Conservation (phyloP, 2,888 invertebrate genomes). For the Nephrotoma guestfalica region DNA sequence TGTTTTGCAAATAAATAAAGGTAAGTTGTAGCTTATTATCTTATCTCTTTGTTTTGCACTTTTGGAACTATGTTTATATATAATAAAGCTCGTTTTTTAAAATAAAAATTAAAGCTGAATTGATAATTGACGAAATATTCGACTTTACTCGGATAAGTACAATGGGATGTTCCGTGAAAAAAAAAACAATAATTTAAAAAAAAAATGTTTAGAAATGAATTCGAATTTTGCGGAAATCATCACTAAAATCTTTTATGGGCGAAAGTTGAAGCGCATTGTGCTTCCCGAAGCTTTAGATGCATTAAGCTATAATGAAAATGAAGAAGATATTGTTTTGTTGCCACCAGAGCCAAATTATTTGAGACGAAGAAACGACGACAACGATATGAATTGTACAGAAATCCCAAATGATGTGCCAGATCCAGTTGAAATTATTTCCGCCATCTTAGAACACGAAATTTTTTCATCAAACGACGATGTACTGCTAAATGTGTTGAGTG, state of each 20-base stretch:
- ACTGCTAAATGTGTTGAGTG: neutral
- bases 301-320: neutral
- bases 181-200: no score
- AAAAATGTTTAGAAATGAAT: no score
- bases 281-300: neutral
- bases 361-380: neutral
- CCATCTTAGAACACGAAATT: neutral
- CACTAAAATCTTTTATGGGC: neutral
- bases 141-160: no score
- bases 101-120: no score
- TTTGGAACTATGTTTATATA: no score
- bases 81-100: no score
- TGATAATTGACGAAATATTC: no score
- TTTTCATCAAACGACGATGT: neutral
- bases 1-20: no score
- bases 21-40: no score
- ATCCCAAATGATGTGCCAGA: neutral
- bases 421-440: neutral
- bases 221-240: neutral
- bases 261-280: neutral
- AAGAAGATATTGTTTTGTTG: neutral
- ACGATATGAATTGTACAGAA: no score
- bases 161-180: no score
- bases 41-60: no score
- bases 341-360: neutral